Percentiles rank a stretch among this genome's conserved stretches.
Evolutionary conservation across 2,888 invertebrate species (phyloP).

Genomic region (Rugalucina vietnamica): DNA sequence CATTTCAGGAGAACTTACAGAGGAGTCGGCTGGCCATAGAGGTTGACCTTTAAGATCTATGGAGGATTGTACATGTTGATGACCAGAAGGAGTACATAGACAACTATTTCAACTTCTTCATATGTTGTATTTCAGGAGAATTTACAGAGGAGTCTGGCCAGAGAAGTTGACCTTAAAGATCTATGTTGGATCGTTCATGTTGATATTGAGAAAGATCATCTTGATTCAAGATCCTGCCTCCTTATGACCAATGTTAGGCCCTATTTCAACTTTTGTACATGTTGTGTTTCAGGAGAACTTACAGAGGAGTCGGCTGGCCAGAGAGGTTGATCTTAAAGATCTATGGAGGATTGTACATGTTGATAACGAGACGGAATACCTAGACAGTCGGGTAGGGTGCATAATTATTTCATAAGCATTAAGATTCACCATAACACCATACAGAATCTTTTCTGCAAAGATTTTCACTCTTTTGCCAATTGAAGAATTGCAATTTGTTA

Average conservation of each 20-base stretch:
- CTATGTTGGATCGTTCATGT: constrained; percentile 78
- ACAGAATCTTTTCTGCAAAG: no score
- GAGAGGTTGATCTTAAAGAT: constrained; percentile 73
- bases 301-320: constrained; percentile 51
- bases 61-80: constrained; percentile 77
- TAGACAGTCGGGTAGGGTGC: constrained; percentile 67
- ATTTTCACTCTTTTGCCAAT: no score
- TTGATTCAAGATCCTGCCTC: no score
- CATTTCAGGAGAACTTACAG: constrained; percentile 65
- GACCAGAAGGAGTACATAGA: constrained; percentile 65
- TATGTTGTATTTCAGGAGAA: constrained; percentile 69
- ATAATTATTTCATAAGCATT: no score
- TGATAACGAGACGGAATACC: constrained; percentile 67
- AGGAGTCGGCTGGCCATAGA: constrained; percentile 60
- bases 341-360: constrained; percentile 79
- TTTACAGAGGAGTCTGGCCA: constrained; percentile 56
- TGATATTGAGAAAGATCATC: constrained; percentile 68
- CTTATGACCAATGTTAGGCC: no score
- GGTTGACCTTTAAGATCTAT: constrained; percentile 75
- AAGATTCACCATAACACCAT: no score
- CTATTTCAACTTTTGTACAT: no score
- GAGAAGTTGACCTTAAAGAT: constrained; percentile 73
- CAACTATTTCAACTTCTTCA: no score
- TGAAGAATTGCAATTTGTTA: no score
- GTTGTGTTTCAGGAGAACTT: constrained; percentile 68